Evolutionary conservation across 2,797 vertebrate genomes (phyloP), one percentile per base, ranked within the genome.

Genomic region (Heteromormyrus szaboi): DNA sequence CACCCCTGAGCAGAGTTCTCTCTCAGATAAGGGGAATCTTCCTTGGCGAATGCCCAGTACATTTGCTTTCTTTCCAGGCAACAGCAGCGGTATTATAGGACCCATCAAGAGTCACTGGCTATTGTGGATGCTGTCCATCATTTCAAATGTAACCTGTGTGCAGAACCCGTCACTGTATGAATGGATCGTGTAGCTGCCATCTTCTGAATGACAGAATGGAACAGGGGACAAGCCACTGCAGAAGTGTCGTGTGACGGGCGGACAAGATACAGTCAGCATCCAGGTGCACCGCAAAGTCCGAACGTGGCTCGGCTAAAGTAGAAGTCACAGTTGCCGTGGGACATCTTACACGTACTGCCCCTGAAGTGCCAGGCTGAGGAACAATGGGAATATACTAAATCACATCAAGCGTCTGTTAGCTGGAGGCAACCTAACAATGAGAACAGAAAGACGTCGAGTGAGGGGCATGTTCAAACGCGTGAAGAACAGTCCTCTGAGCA

Each of bases 21-120:
- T 81, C 76, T 81, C 41, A 81, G 41, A 79, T 79, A 44, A 79
- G 37, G 17, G 6, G 41, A 22, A 46, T 46, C 17, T 44, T 46
- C 41, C 17, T 81, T 81, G 76, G 41, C 41, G 1, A 46, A 22
- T 44, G 41, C 41, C 41, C 41, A 44, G 19, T 46, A 81, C 76
- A 81, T 81, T 46, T 81, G 37, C 76, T 81, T 81, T 81, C 37
- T 81, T 81, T 81, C 76, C 76, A 46, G 72, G 72, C 72, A 79
- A 79, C 37, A n/a, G 41, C 17, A 81, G 17, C 1, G 0, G 37
- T 81, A 11, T 19, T 51, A 7, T 29, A 22, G 33, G 84, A 85
- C 14, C n/a, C 46, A 29, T 29, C 51, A 29, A 33, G 29, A 53
- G 22, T 37, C 51, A 14, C 14, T 85, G 25, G 48, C 84, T 25